Conservation (phyloP, 2,113 vertebrate genomes). For the Nettapus auritus region DNA sequence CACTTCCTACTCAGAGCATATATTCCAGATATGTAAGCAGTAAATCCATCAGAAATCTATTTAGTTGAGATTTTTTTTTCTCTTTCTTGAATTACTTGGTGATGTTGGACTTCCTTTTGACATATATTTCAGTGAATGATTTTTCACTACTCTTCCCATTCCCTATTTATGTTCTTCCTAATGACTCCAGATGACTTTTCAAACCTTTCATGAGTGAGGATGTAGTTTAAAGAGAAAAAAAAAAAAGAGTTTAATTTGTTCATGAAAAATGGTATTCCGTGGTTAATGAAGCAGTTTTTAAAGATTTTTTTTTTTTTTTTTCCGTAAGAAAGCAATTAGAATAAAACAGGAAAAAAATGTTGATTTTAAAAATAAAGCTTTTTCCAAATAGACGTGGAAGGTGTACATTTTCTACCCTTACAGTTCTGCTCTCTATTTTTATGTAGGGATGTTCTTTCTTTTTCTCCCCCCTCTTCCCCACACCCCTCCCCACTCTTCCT, state of each 20-base stretch:
- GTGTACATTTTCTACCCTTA: background rate
- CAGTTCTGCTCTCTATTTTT: background rate
- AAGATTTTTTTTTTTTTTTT: background rate
- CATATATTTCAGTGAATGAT: background rate
- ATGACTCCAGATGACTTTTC: conserved; percentile 19
- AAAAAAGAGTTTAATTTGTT: background rate
- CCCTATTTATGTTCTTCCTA: background rate
- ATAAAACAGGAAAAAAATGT: conserved; percentile 9
- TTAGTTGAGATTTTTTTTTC: background rate
- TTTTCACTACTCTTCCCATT: conserved; percentile 2
- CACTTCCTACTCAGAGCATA: background rate
- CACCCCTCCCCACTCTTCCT: background rate
- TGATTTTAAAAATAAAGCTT: background rate
- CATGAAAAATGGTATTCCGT: background rate
- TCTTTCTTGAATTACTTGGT: background rate
- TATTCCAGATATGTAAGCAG: background rate
- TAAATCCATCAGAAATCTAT: background rate
- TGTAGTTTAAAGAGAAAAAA: background rate
- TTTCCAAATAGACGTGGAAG: background rate
- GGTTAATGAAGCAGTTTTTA: conserved; percentile 22
- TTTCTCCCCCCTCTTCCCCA: background rate
- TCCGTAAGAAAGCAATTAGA: conserved; percentile 12
- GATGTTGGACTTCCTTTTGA: background rate
- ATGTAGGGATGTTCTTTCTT: background rate
- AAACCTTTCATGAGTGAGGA: background rate